Evolutionary conservation across 2,113 vertebrate genomes (phyloP).

Genomic region (Myxocyprinus asiaticus): DNA sequence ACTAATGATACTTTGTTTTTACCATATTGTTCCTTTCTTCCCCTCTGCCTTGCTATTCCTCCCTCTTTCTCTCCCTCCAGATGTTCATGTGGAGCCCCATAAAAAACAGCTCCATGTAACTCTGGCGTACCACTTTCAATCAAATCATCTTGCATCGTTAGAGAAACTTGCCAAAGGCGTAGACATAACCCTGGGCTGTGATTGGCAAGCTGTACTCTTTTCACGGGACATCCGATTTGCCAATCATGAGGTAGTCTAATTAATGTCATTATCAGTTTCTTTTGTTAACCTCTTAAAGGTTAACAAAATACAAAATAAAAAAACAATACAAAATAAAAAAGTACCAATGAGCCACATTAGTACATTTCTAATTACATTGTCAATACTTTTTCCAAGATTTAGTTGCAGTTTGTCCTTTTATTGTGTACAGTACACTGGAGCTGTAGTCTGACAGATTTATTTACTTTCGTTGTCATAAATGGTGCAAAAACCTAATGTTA

Average conservation of each 20-base stretch:
- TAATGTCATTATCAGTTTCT: neutral
- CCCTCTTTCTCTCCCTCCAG: constrained; percentile 65
- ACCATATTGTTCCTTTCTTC: neutral
- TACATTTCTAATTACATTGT: too few species aligned
- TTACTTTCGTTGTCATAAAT: too few species aligned
- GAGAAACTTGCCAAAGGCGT: constrained; percentile 91
- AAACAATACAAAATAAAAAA: too few species aligned
- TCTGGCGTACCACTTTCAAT: constrained; percentile 95
- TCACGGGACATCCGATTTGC: constrained; percentile 96
- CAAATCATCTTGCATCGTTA: constrained; percentile 83
- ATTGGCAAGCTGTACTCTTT: constrained; percentile 92
- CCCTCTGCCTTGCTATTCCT: neutral
- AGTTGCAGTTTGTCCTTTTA: too few species aligned
- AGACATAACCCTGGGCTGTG: constrained; percentile 87
- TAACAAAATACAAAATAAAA: neutral
- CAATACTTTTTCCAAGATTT: too few species aligned
- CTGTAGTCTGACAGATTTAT: too few species aligned
- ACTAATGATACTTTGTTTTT: too few species aligned
- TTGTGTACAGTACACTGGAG: too few species aligned
- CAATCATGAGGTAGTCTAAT: constrained; percentile 86
- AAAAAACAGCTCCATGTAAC: constrained; percentile 98
- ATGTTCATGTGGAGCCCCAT: constrained; percentile 92
- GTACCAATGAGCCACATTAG: too few species aligned
- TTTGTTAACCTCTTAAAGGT: neutral
- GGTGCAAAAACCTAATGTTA: too few species aligned